Evolutionary conservation across 2,888 invertebrate species (phyloP), one percentile per base, ranked within the genome.

Genomic region (Colletes collaris): DNA sequence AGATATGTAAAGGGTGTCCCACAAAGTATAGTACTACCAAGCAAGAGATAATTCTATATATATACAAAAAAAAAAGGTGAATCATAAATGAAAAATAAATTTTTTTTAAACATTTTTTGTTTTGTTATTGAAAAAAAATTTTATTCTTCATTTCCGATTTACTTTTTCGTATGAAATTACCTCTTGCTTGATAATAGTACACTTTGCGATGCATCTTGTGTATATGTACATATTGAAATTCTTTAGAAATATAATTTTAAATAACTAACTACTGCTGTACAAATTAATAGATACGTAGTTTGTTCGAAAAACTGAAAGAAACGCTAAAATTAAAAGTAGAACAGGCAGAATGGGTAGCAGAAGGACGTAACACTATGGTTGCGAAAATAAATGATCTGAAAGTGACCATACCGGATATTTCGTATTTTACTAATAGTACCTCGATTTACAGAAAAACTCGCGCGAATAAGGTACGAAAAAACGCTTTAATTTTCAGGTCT

Each of bases 261-360:
- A 10, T 16, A 46, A 27, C 37, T 64, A 16, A 65, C 11, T 13
- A 11, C 46, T 63, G 44, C 19, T 19, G 35, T 49, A 10, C n/a
- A 56, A 37, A 50, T 55, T 50, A 44, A 63, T 56, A 90, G 90
- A 84, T 85, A 66, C 35, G 53, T 55, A 62, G 58, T 5, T 55
- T 84, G 0, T 90, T 90, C 66, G 16, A 71, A 0, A 64, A 83
- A 13, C 76, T 90, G 19, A 89, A 87, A 52, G 75, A 74, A 52
- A 90, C 89, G 8, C 49, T 90, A 37, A 82, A 64, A 44, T 16
- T 59, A 13, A 84, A 82, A 52, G 67, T 88, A 13, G 4, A 50
- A 10, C 8, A 73, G 11, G 69, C 69, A 46, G 27, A 80, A 53
- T 89, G 90, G 90, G 46, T 76, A 6, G 67, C 66, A 8, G 63